These are phyloP conservation scores for Halocynthia roretzi DNA, from an alignment of 23 tunicate species.

Conservation along the genomic window DNA sequence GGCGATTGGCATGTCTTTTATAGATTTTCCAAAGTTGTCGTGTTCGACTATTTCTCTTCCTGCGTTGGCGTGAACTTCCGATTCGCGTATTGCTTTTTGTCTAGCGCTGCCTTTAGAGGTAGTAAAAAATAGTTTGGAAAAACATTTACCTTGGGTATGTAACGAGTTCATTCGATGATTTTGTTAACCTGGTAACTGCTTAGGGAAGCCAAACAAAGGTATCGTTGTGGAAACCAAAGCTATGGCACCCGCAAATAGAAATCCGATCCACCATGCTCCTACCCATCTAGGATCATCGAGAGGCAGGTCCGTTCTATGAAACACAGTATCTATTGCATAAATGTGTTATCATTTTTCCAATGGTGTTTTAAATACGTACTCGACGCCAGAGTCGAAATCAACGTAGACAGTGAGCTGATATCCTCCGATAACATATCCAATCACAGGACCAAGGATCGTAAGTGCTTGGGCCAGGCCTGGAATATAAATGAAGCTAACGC, in stretches of 20 bases:
- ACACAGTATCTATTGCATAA: no score
- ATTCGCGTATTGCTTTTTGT: slow-evolving; percentile 21
- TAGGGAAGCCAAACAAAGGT: slow-evolving; percentile 30
- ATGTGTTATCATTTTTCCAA: no score
- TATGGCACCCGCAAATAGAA: not conserved
- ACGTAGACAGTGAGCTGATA: slow-evolving; percentile 51
- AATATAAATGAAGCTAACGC: not conserved
- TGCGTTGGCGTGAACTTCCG: slow-evolving; percentile 57
- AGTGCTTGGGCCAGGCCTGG: slow-evolving; percentile 77
- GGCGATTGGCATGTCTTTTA: slow-evolving; percentile 72
- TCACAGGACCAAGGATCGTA: slow-evolving; percentile 78
- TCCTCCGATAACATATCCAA: slow-evolving; percentile 82
- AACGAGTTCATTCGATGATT: not conserved
- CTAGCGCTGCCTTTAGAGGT: slow-evolving; percentile 30
- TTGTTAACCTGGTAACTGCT: slow-evolving; percentile 17
- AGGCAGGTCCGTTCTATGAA: no score
- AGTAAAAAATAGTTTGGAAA: not conserved
- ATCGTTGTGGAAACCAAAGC: slow-evolving; percentile 21
- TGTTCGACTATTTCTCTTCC: slow-evolving; percentile 34
- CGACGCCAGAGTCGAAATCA: slow-evolving; percentile 39
- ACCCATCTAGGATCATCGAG: slow-evolving; percentile 31
- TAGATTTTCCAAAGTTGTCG: slow-evolving; percentile 72
- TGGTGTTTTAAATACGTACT: no score
- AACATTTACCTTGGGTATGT: not conserved
- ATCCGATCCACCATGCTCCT: slow-evolving; percentile 49